phyloP scores from a whole-genome alignment of 2,797 vertebrate genomes.

The Stomatorhinus walkeri region DNA sequence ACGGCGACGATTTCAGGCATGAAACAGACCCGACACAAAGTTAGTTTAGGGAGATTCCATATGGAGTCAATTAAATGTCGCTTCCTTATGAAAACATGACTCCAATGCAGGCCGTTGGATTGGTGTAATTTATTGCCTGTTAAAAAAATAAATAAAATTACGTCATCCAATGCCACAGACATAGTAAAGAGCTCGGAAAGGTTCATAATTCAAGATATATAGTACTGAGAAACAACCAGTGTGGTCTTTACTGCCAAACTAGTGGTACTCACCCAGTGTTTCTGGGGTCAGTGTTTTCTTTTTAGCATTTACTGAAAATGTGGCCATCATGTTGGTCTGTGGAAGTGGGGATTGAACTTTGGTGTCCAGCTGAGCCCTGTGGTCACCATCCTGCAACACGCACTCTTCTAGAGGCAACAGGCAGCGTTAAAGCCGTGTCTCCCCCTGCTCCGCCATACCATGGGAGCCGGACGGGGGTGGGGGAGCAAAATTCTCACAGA shows the following conservation, averaged over 20 bases:
- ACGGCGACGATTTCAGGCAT: not conserved
- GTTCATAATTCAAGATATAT: not conserved
- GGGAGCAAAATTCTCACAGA: not conserved
- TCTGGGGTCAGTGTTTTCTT: not conserved
- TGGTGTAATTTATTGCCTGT: not conserved
- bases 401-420: not conserved
- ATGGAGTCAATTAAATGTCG: not conserved
- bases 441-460: not conserved
- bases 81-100: conserved; percentile 1
- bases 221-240: not conserved
- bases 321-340: not conserved
- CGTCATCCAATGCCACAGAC: not conserved
- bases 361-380: not conserved
- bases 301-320: not conserved
- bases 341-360: not conserved
- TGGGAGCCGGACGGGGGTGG: not conserved
- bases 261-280: not conserved
- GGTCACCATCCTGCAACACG: not conserved
- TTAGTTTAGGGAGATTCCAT: not conserved
- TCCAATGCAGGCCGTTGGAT: not conserved
- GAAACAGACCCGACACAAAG: not conserved
- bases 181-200: not conserved
- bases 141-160: not conserved
- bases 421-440: not conserved
- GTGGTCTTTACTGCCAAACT: not conserved